Evolutionary conservation across 2,113 vertebrate species (phyloP).

Genomic region (Falcunculus frontatus): DNA sequence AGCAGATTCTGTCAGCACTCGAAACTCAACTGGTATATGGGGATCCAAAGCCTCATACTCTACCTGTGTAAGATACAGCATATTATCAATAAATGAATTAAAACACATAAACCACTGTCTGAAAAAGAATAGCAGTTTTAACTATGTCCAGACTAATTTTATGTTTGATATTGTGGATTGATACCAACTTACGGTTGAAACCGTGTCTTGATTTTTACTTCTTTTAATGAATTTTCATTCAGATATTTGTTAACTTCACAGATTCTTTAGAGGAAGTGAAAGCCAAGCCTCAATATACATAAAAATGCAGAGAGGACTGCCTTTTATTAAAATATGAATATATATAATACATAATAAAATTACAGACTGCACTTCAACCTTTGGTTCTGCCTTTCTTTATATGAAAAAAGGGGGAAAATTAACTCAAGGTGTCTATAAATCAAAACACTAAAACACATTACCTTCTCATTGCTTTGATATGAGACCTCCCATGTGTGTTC

Average conservation of each 20-base stretch:
- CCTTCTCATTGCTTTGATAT: background rate
- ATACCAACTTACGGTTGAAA: rapidly evolving
- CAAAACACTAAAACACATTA: background rate
- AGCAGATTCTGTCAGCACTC: conserved; percentile 40
- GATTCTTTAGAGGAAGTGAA: background rate
- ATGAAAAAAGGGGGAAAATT: background rate
- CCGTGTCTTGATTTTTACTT: background rate
- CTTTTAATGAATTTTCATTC: background rate
- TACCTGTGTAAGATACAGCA: conserved; percentile 52
- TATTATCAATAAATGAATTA: background rate
- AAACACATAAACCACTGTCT: background rate
- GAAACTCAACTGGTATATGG: conserved; percentile 3
- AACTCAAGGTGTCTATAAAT: background rate
- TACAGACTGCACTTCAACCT: background rate
- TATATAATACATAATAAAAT: background rate
- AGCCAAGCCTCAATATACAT: background rate
- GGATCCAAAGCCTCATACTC: conserved; percentile 38
- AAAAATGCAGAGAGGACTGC: background rate
- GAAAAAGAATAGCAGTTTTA: background rate
- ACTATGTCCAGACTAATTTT: background rate
- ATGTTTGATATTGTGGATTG: background rate
- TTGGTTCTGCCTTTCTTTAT: background rate
- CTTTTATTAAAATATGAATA: background rate
- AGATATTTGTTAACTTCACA: background rate
- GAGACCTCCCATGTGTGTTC: background rate